A percentile compares a stretch with the other conserved stretches of the same genome.
Evolutionary conservation across 2,888 invertebrate species (phyloP).

Genomic region (Malachius bipustulatus): DNA sequence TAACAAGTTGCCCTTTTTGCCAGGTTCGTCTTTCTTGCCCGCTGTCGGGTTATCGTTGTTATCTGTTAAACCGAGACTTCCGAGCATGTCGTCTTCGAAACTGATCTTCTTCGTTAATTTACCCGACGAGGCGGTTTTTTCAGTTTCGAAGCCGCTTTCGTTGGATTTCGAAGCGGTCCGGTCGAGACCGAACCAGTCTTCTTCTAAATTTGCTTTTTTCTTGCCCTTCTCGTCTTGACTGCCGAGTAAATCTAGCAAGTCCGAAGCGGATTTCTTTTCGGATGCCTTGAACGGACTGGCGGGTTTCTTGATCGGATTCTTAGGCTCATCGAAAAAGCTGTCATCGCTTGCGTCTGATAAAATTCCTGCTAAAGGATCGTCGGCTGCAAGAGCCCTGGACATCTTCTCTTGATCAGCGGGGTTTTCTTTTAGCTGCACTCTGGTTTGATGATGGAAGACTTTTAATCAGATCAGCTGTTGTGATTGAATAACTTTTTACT

Average conservation of each 20-base stretch:
- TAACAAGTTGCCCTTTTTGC: slow-evolving; percentile 26
- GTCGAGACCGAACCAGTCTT: slow-evolving; percentile 25
- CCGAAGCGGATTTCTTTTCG: slow-evolving; percentile 28
- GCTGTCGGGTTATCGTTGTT: slow-evolving; percentile 12
- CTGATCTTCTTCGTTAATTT: slow-evolving; percentile 24
- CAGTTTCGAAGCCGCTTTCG: slow-evolving; percentile 12
- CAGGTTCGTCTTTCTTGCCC: slow-evolving; percentile 13
- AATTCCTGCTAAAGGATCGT: slow-evolving; percentile 53
- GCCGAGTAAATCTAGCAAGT: slow-evolving; percentile 26
- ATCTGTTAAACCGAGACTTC: slow-evolving; percentile 24
- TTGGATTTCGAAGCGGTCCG: slow-evolving; percentile 11
- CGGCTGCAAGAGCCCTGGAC: slow-evolving; percentile 21
- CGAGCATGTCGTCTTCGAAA: slow-evolving; percentile 29
- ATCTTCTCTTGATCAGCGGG: too few species aligned
- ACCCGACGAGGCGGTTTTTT: slow-evolving; percentile 11
- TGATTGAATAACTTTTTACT: too few species aligned
- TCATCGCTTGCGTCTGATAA: slow-evolving; percentile 59
- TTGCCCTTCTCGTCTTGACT: slow-evolving; percentile 15
- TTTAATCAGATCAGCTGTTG: too few species aligned
- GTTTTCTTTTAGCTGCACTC: too few species aligned
- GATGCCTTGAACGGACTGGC: slow-evolving; percentile 24
- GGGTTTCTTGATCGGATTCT: slow-evolving; percentile 25
- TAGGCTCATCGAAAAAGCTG: slow-evolving; percentile 57
- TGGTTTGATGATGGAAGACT: too few species aligned
- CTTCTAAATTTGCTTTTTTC: slow-evolving; percentile 25